Percentiles rank a stretch among this genome's conserved stretches.
phyloP scores from a whole-genome alignment of 1,140 invertebrate genomes.

The Drosophila pandora region DNA sequence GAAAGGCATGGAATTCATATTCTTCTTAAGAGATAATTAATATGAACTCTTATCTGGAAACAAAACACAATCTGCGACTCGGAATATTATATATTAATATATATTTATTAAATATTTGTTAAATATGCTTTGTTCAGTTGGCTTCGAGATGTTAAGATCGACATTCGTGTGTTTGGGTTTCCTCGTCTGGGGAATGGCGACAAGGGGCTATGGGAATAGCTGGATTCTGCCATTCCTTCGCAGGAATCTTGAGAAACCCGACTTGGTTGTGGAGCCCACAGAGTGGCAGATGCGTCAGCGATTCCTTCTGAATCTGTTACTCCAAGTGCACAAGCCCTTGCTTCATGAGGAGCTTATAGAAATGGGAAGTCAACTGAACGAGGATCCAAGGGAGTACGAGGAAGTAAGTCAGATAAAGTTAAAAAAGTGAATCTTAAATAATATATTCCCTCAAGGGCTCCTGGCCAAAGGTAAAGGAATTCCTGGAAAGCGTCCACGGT shows the following conservation, averaged over 20 bases:
- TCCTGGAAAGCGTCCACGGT: slow-evolving; percentile 83
- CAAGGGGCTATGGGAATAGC: background rate
- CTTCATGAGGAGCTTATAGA: slow-evolving; percentile 47
- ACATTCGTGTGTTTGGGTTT: slow-evolving; percentile 18
- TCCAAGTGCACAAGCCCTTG: slow-evolving; percentile 75
- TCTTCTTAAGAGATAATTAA: background rate
- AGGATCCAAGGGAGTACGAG: slow-evolving; percentile 40
- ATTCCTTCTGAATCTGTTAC: slow-evolving; percentile 61
- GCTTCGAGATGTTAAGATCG: slow-evolving; percentile 30
- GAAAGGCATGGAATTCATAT: too few relatives aligned
- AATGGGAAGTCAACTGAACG: slow-evolving; percentile 82
- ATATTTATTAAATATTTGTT: background rate
- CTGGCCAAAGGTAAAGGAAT: slow-evolving; percentile 43
- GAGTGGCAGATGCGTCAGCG: slow-evolving; percentile 44
- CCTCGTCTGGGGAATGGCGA: slow-evolving; percentile 1
- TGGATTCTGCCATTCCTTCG: slow-evolving; percentile 27
- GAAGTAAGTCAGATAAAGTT: slow-evolving; percentile 11
- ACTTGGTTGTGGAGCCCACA: background rate
- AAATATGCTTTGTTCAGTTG: slow-evolving; percentile 8
- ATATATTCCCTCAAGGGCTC: slow-evolving; percentile 23
- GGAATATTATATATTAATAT: background rate
- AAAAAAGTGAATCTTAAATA: background rate
- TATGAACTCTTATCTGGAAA: slow-evolving; percentile 5
- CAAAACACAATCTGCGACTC: background rate
- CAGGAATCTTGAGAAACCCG: background rate